A percentile compares a stretch with the other conserved stretches of the same genome.
phyloP scores from a whole-genome alignment of 2,113 vertebrate species.

The Progne subis region DNA sequence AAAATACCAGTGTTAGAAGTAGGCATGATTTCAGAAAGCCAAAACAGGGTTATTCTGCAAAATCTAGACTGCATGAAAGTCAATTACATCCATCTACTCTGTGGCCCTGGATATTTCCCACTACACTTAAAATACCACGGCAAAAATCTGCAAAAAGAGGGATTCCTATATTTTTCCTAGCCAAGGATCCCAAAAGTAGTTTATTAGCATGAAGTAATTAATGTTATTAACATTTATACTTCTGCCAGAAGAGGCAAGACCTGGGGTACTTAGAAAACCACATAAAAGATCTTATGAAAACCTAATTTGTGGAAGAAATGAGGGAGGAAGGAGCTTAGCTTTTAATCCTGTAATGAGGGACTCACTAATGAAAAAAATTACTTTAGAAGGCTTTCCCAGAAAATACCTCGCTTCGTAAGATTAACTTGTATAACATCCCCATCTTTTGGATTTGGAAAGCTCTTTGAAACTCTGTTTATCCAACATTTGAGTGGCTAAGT shows the following conservation, averaged over 20 bases:
- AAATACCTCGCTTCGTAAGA: neutral
- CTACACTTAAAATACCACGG: neutral
- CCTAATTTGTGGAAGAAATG: conserved; percentile 34
- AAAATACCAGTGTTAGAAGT: neutral
- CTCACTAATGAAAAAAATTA: conserved; percentile 34
- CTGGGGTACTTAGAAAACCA: neutral
- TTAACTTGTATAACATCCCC: neutral
- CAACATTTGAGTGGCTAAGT: neutral
- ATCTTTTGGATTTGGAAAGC: neutral
- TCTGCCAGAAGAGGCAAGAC: conserved; percentile 8
- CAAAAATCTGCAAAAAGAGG: neutral
- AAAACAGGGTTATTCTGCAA: neutral
- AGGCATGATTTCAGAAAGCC: neutral
- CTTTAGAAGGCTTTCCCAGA: conserved; percentile 39
- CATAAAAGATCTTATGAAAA: conserved; percentile 17
- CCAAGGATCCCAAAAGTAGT: neutral
- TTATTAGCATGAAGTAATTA: neutral
- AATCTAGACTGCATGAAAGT: neutral
- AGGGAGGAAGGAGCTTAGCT: conserved; percentile 37
- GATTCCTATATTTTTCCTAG: neutral
- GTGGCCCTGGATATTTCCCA: neutral
- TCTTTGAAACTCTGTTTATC: neutral
- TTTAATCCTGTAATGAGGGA: conserved; percentile 56
- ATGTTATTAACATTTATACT: neutral
- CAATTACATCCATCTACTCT: neutral